Percentiles rank a stretch among this genome's conserved stretches.
phyloP scores from a whole-genome alignment of 2,113 vertebrate genomes.

The Myodes glareolus region DNA sequence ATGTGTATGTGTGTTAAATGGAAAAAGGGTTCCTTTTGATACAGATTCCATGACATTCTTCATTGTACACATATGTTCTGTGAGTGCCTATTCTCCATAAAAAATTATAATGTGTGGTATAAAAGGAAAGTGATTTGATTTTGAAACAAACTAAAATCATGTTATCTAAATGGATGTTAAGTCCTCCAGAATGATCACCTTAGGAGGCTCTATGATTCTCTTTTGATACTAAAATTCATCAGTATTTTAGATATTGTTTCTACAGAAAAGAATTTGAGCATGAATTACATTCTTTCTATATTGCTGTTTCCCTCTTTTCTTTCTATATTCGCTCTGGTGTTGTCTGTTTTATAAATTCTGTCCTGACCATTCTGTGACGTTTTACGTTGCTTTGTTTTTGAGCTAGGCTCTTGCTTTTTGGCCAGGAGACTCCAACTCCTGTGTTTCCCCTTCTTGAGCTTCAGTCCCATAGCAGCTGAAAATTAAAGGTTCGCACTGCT shows the following conservation, averaged over 20 bases:
- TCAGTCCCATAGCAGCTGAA: not conserved
- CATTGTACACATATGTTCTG: not conserved
- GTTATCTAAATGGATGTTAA: not conserved
- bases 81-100: not conserved
- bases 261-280: not conserved
- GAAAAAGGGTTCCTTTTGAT: not conserved
- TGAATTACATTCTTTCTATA: not conserved
- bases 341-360: not conserved
- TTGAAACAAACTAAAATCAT: not conserved
- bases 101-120: not conserved
- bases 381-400: not conserved
- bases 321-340: not conserved
- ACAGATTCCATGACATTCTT: not conserved
- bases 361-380: not conserved
- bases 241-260: not conserved
- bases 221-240: not conserved
- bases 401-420: not conserved
- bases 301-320: not conserved
- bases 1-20: not conserved
- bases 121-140: slow-evolving; percentile 5
- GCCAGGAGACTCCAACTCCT: not conserved
- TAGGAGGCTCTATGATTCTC: no score
- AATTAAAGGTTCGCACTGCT: no score
- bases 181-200: not conserved
- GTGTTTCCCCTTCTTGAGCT: not conserved